A percentile compares a stretch with the other conserved stretches of the same genome.
phyloP scores from a whole-genome alignment of 2,888 invertebrate genomes.

The Andrena flavipes region DNA sequence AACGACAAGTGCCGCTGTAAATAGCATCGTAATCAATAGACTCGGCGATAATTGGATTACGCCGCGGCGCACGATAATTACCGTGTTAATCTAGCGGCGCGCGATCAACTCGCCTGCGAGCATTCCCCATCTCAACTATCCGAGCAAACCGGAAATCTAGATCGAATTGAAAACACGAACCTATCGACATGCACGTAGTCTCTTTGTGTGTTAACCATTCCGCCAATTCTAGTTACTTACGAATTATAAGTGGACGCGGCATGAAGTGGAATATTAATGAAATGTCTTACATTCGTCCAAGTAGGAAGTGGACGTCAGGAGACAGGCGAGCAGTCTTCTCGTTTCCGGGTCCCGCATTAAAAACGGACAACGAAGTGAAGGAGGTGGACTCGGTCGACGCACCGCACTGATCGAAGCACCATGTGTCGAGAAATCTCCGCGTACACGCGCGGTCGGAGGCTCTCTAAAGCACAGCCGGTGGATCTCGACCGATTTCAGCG shows the following conservation, averaged over 20 bases:
- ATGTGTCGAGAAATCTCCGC: conserved; percentile 60
- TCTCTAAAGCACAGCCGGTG: conserved; percentile 52
- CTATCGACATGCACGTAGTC: background rate
- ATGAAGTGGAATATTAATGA: background rate
- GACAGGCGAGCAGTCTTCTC: background rate
- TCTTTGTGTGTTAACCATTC: background rate
- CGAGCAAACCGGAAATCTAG: background rate
- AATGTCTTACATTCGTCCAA: conserved; percentile 46
- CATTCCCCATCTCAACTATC: background rate
- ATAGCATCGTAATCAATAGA: conserved; percentile 56
- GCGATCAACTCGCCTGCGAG: background rate
- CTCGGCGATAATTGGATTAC: conserved; percentile 53
- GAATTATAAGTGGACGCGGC: background rate
- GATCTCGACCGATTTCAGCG: conserved; percentile 57
- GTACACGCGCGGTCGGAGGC: conserved; percentile 60
- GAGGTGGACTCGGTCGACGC: conserved; percentile 29
- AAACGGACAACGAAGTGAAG: conserved; percentile 8
- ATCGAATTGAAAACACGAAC: background rate
- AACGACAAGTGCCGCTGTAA: conserved; percentile 32
- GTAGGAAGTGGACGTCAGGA: background rate
- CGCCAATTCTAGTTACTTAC: background rate
- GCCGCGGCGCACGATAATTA: conserved; percentile 16
- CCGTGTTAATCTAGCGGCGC: conserved; percentile 16
- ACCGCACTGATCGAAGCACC: conserved; percentile 61
- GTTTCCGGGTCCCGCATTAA: conserved; percentile 40